Percentiles rank a stretch among this genome's conserved stretches.
Conservation (phyloP, 2,888 invertebrate species). For the Apoderus coryli region DNA sequence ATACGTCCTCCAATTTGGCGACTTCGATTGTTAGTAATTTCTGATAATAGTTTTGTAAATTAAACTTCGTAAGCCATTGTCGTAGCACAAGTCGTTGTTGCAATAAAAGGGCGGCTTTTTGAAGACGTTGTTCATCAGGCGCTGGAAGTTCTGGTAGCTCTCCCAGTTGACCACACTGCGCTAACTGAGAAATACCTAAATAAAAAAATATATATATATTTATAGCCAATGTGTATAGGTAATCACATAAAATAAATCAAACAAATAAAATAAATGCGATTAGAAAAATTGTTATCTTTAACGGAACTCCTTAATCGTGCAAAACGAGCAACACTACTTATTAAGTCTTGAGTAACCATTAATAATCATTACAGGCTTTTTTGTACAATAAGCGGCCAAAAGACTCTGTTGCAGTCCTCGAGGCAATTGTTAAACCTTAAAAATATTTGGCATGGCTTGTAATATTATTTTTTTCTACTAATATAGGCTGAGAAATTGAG, state of each 20-base stretch:
- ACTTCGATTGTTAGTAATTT: constrained; percentile 68
- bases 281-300: too few relatives aligned
- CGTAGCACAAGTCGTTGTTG: constrained; percentile 74
- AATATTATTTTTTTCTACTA: too few relatives aligned
- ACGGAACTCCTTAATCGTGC: too few relatives aligned
- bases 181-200: constrained; percentile 68
- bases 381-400: too few relatives aligned
- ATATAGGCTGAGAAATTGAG: too few relatives aligned
- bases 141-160: constrained; percentile 70
- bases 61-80: constrained; percentile 69
- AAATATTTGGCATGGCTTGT: too few relatives aligned
- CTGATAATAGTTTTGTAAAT: constrained; percentile 57
- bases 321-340: too few relatives aligned
- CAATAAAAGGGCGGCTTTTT: constrained; percentile 64
- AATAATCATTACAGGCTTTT: too few relatives aligned
- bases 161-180: constrained; percentile 66
- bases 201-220: constrained; percentile 9
- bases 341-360: too few relatives aligned
- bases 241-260: neutral
- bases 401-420: too few relatives aligned
- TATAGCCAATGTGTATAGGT: neutral
- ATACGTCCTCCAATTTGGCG: constrained; percentile 75
- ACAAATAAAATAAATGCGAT: too few relatives aligned
- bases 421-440: too few relatives aligned
- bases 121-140: constrained; percentile 69